A percentile compares a stretch with the other conserved stretches of the same genome.
These are phyloP conservation scores for Crocidura indochinensis DNA, from an alignment of 2,797 vertebrate genomes.

Conservation along the genomic window DNA sequence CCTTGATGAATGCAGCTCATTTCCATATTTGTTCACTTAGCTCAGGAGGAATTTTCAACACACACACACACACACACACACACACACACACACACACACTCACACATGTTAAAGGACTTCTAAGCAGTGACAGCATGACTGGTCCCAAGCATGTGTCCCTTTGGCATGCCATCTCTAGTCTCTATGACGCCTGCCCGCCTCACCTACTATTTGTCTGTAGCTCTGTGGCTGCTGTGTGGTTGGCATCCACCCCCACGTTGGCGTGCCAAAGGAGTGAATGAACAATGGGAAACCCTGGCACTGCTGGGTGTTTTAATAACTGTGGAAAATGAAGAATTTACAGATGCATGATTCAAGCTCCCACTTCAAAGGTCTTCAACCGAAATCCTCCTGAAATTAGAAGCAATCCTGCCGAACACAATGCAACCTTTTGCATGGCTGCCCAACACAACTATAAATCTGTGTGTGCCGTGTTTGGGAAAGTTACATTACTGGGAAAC, in stretches of 20 bases:
- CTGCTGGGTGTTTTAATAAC: constrained; percentile 82
- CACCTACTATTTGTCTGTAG: constrained; percentile 85
- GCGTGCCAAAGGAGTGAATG: constrained; percentile 83
- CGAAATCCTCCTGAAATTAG: constrained; percentile 81
- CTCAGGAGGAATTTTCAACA: constrained; percentile 35
- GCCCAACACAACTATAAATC: constrained; percentile 72
- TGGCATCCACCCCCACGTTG: constrained; percentile 67
- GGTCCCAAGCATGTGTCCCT: constrained; percentile 56
- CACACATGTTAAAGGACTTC: constrained; percentile 64
- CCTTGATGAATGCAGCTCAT: background rate
- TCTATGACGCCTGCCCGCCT: constrained; percentile 76
- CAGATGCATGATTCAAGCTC: constrained; percentile 85
- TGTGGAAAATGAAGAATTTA: constrained; percentile 88
- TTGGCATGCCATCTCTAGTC: constrained; percentile 44
- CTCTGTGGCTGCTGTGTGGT: constrained; percentile 78
- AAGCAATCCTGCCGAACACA: constrained; percentile 73
- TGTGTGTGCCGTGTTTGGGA: constrained; percentile 78
- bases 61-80: background rate
- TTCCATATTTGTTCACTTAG: constrained; percentile 50
- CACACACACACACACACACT: background rate
- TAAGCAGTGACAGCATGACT: constrained; percentile 18
- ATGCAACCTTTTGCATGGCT: constrained; percentile 83
- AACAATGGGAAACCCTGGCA: constrained; percentile 87
- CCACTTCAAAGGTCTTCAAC: constrained; percentile 85
- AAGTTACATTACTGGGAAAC: constrained; percentile 77